phyloP scores from a whole-genome alignment of 1,140 invertebrate genomes.

The Hydropsyche tenuis region DNA sequence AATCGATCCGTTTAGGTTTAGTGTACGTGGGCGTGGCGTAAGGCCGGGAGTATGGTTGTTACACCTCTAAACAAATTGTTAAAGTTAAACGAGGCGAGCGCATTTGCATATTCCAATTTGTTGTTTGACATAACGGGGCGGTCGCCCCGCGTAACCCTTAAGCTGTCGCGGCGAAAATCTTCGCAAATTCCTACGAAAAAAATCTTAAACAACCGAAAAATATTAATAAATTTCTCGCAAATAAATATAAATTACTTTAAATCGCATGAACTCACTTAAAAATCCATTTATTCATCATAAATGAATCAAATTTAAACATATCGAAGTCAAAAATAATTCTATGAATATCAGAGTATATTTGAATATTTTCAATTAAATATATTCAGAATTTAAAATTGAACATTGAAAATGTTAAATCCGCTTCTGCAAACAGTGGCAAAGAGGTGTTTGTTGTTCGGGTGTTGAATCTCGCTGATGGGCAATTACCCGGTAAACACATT shows the following conservation, averaged over 20 bases:
- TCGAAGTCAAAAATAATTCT: not conserved
- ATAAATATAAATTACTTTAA: too few species aligned
- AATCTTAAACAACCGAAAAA: not conserved
- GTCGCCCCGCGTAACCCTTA: conserved; percentile 28
- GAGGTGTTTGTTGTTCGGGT: conserved; percentile 36
- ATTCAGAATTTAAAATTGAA: not conserved
- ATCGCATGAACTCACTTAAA: too few species aligned
- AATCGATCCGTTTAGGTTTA: not conserved
- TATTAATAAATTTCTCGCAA: too few species aligned
- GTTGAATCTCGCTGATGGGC: conserved; percentile 47
- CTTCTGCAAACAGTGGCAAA: conserved; percentile 33
- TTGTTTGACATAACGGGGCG: conserved; percentile 46
- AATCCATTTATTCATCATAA: too few species aligned
- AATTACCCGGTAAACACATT: conserved; percentile 50
- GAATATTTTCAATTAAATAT: not conserved
- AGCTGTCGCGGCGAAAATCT: conserved; percentile 36
- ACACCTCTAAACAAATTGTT: conserved; percentile 51
- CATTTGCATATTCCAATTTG: conserved; percentile 51
- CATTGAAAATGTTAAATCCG: not conserved
- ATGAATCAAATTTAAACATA: too few species aligned
- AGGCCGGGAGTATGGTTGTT: conserved; percentile 37
- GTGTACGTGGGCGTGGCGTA: conserved; percentile 29
- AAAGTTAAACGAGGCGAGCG: conserved; percentile 49
- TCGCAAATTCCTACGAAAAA: conserved; percentile 32
- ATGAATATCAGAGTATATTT: not conserved